Evolutionary conservation across 2,113 vertebrate genomes (phyloP).

Genomic region (Toxotes jaculatrix): DNA sequence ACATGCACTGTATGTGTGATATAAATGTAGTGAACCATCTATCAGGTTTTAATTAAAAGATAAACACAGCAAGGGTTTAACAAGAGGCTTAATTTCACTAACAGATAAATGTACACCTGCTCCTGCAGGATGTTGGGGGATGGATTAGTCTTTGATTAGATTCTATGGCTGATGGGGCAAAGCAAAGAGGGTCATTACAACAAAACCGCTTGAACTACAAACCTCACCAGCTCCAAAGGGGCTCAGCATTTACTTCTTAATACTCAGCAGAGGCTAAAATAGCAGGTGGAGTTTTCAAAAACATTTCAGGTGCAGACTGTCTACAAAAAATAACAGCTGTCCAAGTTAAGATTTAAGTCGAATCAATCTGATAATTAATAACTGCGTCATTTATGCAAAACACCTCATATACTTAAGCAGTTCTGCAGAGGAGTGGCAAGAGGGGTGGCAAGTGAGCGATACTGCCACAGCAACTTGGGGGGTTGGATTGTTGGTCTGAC

Average conservation of each 20-base stretch:
- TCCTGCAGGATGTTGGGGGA: slow-evolving; percentile 56
- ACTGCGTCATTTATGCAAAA: background rate
- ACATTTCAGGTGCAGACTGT: background rate
- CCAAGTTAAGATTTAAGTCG: background rate
- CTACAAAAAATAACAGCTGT: slow-evolving; percentile 1
- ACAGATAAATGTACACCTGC: slow-evolving; percentile 69
- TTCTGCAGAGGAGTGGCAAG: slow-evolving; percentile 7
- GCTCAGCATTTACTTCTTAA: slow-evolving; percentile 24
- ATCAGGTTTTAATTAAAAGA: slow-evolving; percentile 80
- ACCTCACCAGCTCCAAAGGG: slow-evolving; percentile 32
- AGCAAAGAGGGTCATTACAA: slow-evolving; percentile 54
- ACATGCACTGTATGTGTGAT: slow-evolving; percentile 27
- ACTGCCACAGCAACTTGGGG: background rate
- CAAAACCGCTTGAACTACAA: slow-evolving; percentile 55
- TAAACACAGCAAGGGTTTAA: slow-evolving; percentile 73
- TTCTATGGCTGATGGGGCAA: slow-evolving; percentile 52
- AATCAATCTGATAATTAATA: background rate
- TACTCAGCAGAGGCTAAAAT: background rate
- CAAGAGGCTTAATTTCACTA: slow-evolving; percentile 65
- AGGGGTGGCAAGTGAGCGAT: background rate
- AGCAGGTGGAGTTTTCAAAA: slow-evolving; percentile 8
- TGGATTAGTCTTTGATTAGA: slow-evolving; percentile 69
- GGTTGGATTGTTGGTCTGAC: no score
- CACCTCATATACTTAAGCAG: background rate
- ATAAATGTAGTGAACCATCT: slow-evolving; percentile 56